Evolutionary conservation across 1,140 invertebrate species (phyloP).

Genomic region (Mycetomoellerius zeteki): DNA sequence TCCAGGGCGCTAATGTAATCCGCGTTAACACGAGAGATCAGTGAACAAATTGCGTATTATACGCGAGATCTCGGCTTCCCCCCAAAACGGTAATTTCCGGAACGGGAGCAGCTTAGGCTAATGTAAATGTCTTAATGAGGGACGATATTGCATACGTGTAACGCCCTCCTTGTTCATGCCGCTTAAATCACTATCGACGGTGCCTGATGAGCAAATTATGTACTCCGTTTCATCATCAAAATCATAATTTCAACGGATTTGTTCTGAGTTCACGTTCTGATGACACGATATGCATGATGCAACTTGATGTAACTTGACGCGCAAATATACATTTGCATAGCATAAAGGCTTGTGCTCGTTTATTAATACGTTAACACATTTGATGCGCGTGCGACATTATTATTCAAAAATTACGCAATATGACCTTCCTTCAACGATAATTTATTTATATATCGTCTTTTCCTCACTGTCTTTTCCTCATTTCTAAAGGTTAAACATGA

Average conservation of each 20-base stretch:
- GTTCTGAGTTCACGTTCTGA: background rate
- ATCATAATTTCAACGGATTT: constrained; percentile 42
- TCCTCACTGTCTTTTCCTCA: too few relatives aligned
- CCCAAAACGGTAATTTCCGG: constrained; percentile 45
- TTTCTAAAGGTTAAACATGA: constrained; percentile 3
- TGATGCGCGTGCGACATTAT: background rate
- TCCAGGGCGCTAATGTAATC: constrained; percentile 40
- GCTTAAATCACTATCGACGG: constrained; percentile 42
- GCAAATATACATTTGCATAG: constrained; percentile 17
- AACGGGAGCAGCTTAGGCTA: constrained; percentile 30
- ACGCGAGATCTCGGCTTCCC: background rate
- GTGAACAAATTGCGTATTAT: constrained; percentile 61
- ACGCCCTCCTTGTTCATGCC: background rate
- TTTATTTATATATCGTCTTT: constrained; percentile 39
- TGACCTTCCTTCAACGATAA: background rate
- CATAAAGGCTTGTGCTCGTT: background rate
- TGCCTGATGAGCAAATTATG: background rate
- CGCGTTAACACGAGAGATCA: constrained; percentile 25
- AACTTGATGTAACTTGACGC: background rate
- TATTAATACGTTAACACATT: constrained; percentile 5
- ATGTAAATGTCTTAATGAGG: constrained; percentile 57
- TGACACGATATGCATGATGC: background rate
- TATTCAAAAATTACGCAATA: background rate
- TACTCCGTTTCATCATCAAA: constrained; percentile 6
- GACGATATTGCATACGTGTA: constrained; percentile 17